Evolutionary conservation across 92 coral and sea anemone genomes (phyloP).

Genomic region (Palythoa grandis): DNA sequence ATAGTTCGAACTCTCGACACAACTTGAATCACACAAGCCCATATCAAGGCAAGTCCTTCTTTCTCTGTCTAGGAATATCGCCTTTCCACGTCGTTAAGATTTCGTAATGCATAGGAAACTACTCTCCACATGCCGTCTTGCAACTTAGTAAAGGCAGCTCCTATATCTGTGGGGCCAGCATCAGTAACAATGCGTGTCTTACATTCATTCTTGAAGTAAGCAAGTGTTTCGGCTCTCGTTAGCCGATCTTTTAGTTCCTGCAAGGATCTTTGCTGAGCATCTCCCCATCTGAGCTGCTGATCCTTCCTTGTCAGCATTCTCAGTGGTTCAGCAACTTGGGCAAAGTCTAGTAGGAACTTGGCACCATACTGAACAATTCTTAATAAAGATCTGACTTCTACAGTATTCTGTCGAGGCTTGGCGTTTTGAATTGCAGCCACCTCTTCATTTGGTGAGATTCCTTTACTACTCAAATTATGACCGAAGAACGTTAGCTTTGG

Average conservation of each 20-base stretch:
- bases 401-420: constrained; percentile 42
- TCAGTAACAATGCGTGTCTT: constrained; percentile 53
- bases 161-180: constrained; percentile 59
- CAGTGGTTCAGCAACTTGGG: constrained; percentile 55
- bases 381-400: constrained; percentile 60
- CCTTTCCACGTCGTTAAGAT: constrained; percentile 27
- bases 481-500: constrained; percentile 60
- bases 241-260: constrained; percentile 60
- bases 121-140: constrained; percentile 56
- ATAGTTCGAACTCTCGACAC: too few species aligned
- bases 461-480: constrained; percentile 52
- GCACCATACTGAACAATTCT: constrained; percentile 55
- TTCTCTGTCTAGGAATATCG: too few species aligned
- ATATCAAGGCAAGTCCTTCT: too few species aligned
- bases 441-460: constrained; percentile 59
- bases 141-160: constrained; percentile 55
- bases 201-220: constrained; percentile 58
- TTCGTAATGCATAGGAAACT: constrained; percentile 55
- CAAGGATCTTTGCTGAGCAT: constrained; percentile 54
- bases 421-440: constrained; percentile 48
- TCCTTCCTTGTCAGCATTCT: constrained; percentile 55
- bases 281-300: constrained; percentile 54
- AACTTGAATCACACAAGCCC: too few species aligned
- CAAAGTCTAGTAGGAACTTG: constrained; percentile 60
- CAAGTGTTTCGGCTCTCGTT: constrained; percentile 48